phyloP scores from a whole-genome alignment of 1,140 invertebrate genomes.

The Sipha flava region DNA sequence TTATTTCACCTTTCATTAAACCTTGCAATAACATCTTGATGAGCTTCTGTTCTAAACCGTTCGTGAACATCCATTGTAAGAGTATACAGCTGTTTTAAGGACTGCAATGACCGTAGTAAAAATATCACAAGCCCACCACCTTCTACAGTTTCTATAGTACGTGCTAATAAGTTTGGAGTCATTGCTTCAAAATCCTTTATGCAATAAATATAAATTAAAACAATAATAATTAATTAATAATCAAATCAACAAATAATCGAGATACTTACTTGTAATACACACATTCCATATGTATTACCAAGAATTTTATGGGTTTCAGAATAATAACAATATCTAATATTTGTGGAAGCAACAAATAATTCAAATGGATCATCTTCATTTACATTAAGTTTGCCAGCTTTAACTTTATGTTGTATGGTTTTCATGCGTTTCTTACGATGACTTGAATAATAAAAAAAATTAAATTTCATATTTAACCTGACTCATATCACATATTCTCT shows the following conservation, averaged over 20 bases:
- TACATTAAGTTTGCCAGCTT: slow-evolving; percentile 77
- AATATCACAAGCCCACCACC: slow-evolving; percentile 92
- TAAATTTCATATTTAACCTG: neutral
- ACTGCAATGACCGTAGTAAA: slow-evolving; percentile 70
- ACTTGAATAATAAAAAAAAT: slow-evolving; percentile 47
- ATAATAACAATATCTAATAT: slow-evolving; percentile 97
- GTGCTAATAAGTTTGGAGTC: slow-evolving; percentile 94
- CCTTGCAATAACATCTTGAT: slow-evolving; percentile 81
- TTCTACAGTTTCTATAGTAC: slow-evolving; percentile 97
- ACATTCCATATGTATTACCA: slow-evolving; percentile 96
- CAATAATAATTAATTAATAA: neutral
- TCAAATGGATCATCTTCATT: slow-evolving; percentile 97
- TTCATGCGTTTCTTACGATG: slow-evolving; percentile 91
- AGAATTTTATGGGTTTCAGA: slow-evolving; percentile 95
- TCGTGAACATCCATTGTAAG: slow-evolving; percentile 99
- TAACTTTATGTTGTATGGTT: slow-evolving; percentile 74
- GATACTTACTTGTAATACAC: slow-evolving; percentile 72
- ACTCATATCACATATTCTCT: neutral
- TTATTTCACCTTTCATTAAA: slow-evolving; percentile 86
- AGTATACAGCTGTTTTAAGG: slow-evolving; percentile 89
- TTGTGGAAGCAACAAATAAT: slow-evolving; percentile 89
- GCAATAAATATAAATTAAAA: slow-evolving; percentile 22
- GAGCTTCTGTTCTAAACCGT: slow-evolving; percentile 87
- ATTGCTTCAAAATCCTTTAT: slow-evolving; percentile 94
- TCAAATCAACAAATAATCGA: neutral